Evolutionary conservation across 2,797 vertebrate species (phyloP), one percentile per base, ranked within the genome.

Genomic region (Triplophysa yarkandensis): DNA sequence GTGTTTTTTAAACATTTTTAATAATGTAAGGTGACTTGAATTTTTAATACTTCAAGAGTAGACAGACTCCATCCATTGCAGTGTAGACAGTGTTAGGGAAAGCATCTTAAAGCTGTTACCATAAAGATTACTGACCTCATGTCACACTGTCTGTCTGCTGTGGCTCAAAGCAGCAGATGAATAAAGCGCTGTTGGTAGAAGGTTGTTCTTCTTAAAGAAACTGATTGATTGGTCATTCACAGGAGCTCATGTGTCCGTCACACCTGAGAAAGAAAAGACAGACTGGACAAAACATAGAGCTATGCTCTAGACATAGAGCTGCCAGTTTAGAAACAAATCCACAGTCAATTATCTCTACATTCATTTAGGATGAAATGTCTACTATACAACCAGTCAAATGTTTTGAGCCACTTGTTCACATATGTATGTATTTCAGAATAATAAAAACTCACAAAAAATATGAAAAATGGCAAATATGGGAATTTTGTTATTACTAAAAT

Each of bases 181-280:
- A 36, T 34, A 25, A 41, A 14, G n/a, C 39, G 4, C 39, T 41
- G 39, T 41, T 41, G 39, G 39, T 57, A 64, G 62, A 50, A 71
- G 71, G 44, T 58, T 62, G 32, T 32, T 44, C 32, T 55, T 84
- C 84, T 79, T 79, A 85, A 85, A 84, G 86, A 85, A 81, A 83
- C 83, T 89, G 90, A 91, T 92, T 90, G 90, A 91, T 90, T 87
- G 87, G 85, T 70, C 83, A 86, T 87, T 88, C 87, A 19, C 41
- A 86, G 71, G 75, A 85, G 81, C 75, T 84, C 27, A 69, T 77
- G 89, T 77, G 89, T 86, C 88, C 89, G 90, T 91, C 84, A 87
- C 83, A 77, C 78, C 25, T 74, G 75, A 76, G 77, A 77, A 82
- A 78, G 44, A 63, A 87, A 89, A 88, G 86, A 87, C 88, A 75